Evolutionary conservation across 2,113 vertebrate species (phyloP).

Genomic region (Heliornis fulica): DNA sequence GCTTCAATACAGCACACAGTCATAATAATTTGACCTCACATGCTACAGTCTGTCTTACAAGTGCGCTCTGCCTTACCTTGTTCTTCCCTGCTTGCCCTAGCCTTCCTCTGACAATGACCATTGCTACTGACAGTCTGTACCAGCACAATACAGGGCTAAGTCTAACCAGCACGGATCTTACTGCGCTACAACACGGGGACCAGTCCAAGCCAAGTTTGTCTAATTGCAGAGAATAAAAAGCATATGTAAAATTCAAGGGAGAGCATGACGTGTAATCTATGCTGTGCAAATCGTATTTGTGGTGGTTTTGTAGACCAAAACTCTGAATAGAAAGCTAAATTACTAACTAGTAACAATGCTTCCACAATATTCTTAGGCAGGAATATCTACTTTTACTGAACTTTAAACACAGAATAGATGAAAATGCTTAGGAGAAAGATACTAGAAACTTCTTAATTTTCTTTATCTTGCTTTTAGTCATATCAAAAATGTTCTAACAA

Average conservation of each 20-base stretch:
- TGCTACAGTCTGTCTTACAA: neutral
- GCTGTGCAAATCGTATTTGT: neutral
- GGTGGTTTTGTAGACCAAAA: neutral
- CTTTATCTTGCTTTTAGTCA: neutral
- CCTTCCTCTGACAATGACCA: neutral
- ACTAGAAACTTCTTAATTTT: neutral
- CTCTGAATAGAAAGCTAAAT: neutral
- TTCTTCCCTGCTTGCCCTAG: neutral
- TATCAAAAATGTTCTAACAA: neutral
- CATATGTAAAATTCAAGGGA: neutral
- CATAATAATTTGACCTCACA: neutral
- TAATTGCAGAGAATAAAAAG: neutral
- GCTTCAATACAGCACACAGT: neutral
- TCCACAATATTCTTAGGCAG: neutral
- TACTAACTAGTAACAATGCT: neutral
- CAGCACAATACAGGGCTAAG: accelerated
- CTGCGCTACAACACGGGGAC: neutral
- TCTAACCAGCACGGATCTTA: accelerated
- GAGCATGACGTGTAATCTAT: neutral
- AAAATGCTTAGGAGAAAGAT: neutral
- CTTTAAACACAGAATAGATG: neutral
- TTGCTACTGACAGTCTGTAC: neutral
- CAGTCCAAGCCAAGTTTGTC: neutral
- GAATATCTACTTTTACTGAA: neutral
- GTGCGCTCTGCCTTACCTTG: accelerated